These are phyloP conservation scores for Hydrolagus colliei DNA, from an alignment of 2,797 vertebrate genomes.

Conservation along the genomic window DNA sequence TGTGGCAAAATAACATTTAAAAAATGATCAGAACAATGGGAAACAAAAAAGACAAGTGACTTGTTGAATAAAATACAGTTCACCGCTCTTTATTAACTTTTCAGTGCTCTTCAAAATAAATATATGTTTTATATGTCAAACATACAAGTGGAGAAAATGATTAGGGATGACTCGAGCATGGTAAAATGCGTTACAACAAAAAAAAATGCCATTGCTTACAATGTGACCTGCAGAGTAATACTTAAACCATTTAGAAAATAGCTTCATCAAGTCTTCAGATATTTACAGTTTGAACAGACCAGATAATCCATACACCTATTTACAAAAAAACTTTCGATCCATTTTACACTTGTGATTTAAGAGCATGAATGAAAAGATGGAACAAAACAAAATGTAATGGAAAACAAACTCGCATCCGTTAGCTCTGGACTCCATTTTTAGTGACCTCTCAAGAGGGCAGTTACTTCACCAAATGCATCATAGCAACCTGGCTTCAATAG, in stretches of 20 bases:
- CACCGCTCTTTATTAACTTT: conserved; percentile 74
- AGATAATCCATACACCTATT: conserved; percentile 51
- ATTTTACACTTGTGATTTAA: conserved; percentile 36
- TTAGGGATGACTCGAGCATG: conserved; percentile 63
- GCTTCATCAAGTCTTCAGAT: conserved; percentile 53
- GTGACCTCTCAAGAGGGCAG: neutral
- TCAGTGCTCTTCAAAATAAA: conserved; percentile 89
- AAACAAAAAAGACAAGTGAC: conserved; percentile 42
- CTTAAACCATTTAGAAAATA: conserved; percentile 67
- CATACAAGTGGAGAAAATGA: conserved; percentile 63
- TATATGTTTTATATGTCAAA: conserved; percentile 65
- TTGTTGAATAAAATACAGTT: conserved; percentile 57
- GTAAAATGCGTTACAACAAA: conserved; percentile 61
- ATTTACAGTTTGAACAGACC: conserved; percentile 55
- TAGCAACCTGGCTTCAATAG: neutral
- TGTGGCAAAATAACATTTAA: conserved; percentile 42
- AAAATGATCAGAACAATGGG: conserved; percentile 37
- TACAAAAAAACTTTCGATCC: conserved; percentile 56
- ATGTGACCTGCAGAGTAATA: conserved; percentile 62
- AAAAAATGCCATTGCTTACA: conserved; percentile 37
- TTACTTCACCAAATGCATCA: conserved; percentile 26
- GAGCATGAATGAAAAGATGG: conserved; percentile 36
- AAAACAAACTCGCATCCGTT: conserved; percentile 33
- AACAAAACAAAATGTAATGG: conserved; percentile 38
- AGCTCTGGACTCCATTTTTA: neutral